Evolutionary conservation across 2,888 invertebrate species (phyloP).

Genomic region (Heteromurus nitidus): DNA sequence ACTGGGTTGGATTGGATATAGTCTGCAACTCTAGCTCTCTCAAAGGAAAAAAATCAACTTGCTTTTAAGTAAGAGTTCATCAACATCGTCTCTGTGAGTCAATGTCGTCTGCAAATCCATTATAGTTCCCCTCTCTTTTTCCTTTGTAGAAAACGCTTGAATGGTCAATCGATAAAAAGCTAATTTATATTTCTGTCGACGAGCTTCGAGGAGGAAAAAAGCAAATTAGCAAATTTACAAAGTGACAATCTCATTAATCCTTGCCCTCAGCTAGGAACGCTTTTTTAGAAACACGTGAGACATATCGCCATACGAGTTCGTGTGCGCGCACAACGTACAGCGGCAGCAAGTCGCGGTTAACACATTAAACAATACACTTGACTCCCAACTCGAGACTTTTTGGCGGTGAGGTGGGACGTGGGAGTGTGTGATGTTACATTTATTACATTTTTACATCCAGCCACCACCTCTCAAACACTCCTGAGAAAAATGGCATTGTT

Average conservation of each 20-base stretch:
- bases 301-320: not conserved
- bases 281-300: not conserved
- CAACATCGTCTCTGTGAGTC: constrained; percentile 33
- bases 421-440: too few species aligned
- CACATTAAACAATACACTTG: constrained; percentile 55
- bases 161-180: constrained; percentile 64
- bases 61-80: constrained; percentile 33
- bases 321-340: not conserved
- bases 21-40: too few species aligned
- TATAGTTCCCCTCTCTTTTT: constrained; percentile 4
- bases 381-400: too few species aligned
- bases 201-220: constrained; percentile 60
- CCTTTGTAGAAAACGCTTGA: constrained; percentile 42
- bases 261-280: constrained; percentile 40
- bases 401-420: too few species aligned
- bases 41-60: constrained; percentile 38
- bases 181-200: constrained; percentile 67
- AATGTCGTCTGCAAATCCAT: not conserved
- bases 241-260: constrained; percentile 62
- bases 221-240: constrained; percentile 62
- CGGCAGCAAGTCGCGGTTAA: constrained; percentile 20
- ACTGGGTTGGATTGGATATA: constrained; percentile 11
- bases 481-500: too few species aligned
- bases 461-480: too few species aligned
- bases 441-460: too few species aligned